Percentiles rank a stretch among this genome's conserved stretches.
These are phyloP conservation scores for Meta bourneti DNA, from an alignment of 2,888 invertebrate species.

Conservation along the genomic window DNA sequence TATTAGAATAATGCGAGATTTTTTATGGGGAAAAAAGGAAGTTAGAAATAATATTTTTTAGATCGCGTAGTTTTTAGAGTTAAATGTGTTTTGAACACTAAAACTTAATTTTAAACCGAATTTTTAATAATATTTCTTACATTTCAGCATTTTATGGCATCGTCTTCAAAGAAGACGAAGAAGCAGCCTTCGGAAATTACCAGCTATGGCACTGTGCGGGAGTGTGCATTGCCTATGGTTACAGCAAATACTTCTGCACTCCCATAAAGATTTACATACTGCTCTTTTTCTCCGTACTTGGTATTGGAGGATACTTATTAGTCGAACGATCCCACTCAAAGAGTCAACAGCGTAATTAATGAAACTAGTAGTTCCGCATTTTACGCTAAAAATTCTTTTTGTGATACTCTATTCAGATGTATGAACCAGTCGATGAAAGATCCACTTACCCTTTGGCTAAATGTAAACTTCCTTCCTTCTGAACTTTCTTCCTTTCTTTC, in stretches of 20 bases:
- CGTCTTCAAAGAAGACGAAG: constrained; percentile 93
- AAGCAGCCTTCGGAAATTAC: constrained; percentile 94
- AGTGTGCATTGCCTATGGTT: constrained; percentile 93
- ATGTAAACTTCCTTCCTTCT: too few species aligned
- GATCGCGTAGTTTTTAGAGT: too few species aligned
- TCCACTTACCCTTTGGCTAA: not conserved
- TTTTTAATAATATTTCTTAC: not conserved
- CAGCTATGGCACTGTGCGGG: constrained; percentile 94
- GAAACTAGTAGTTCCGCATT: not conserved
- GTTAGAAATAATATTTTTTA: not conserved
- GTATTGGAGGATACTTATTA: constrained; percentile 86
- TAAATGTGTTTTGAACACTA: not conserved
- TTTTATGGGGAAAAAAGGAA: too few species aligned
- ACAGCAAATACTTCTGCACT: constrained; percentile 92
- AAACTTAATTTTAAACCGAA: not conserved
- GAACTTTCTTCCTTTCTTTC: not conserved
- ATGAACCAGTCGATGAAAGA: not conserved
- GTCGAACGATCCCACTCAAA: constrained; percentile 2
- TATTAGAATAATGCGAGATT: not conserved
- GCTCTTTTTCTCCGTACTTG: constrained; percentile 87
- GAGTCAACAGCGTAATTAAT: not conserved
- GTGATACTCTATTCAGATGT: not conserved
- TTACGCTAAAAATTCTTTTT: not conserved
- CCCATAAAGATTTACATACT: constrained; percentile 92
- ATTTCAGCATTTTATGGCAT: constrained; percentile 90